Conservation (phyloP, 2,888 invertebrate species). For the Acleris literana region DNA sequence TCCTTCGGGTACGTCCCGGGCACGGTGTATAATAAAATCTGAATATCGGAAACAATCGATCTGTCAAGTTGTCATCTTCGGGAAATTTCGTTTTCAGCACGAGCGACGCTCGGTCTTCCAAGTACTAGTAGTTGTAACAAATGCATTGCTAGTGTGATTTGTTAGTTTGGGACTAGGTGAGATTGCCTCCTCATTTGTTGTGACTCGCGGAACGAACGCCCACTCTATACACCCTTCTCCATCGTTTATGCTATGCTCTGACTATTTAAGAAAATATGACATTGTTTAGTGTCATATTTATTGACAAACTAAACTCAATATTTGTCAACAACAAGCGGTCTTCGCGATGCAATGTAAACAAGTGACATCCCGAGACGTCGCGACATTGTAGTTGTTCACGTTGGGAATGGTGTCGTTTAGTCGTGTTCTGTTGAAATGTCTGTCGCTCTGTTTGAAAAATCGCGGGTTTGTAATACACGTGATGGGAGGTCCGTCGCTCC, state of each 20-base stretch:
- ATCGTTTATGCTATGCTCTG: background rate
- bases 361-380: background rate
- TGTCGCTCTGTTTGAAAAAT: background rate
- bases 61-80: too few species aligned
- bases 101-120: too few species aligned
- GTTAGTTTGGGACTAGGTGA: too few species aligned
- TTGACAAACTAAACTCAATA: constrained; percentile 1
- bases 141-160: too few species aligned
- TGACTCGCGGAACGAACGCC: too few species aligned
- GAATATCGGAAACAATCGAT: too few species aligned
- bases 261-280: constrained; percentile 4
- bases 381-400: background rate
- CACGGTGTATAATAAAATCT: too few species aligned
- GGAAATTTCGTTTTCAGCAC: too few species aligned
- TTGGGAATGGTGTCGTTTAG: constrained; percentile 4
- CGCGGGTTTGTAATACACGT: background rate
- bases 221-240: too few species aligned
- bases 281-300: constrained; percentile 10
- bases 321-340: constrained; percentile 10
- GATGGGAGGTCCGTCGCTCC: background rate
- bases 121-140: too few species aligned
- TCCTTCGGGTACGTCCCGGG: too few species aligned
- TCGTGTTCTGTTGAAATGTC: constrained; percentile 39
- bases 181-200: too few species aligned
- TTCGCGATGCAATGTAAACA: constrained; percentile 13